Evolutionary conservation across 2,113 vertebrate species (phyloP).

Genomic region (Gobiocypris rarus): DNA sequence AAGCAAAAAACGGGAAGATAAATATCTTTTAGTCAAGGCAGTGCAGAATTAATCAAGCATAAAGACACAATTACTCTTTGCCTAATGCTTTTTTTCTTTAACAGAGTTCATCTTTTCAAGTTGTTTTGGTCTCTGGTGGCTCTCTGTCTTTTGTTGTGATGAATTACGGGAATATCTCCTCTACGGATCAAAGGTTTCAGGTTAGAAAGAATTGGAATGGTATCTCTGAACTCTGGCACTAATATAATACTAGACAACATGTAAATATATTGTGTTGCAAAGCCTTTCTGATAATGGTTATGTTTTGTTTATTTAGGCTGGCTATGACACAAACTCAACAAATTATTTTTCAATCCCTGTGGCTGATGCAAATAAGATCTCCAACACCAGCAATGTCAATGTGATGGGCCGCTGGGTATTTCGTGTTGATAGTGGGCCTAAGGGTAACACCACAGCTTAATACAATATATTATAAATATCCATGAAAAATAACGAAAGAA

Average conservation of each 20-base stretch:
- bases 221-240: not conserved
- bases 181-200: not conserved
- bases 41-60: not conserved
- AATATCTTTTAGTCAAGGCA: not conserved
- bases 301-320: constrained; percentile 25
- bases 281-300: not conserved
- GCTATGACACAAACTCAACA: not conserved
- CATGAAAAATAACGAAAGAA: not conserved
- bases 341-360: constrained; percentile 23
- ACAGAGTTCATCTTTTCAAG: constrained; percentile 24
- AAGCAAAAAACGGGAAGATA: too few relatives aligned
- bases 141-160: not conserved
- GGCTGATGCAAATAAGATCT: not conserved
- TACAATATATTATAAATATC: not conserved
- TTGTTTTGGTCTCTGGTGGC: not conserved
- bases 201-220: not conserved
- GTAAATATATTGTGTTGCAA: not conserved
- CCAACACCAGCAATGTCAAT: constrained; percentile 16
- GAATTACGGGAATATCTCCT: constrained; percentile 24
- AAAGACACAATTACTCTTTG: too few relatives aligned
- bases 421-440: not conserved
- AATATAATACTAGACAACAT: not conserved
- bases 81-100: not conserved
- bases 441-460: not conserved
- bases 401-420: constrained; percentile 30